Percentiles rank a stretch among this genome's conserved stretches.
phyloP scores from a whole-genome alignment of 2,113 vertebrate genomes.

The Nannobrachium achirus region DNA sequence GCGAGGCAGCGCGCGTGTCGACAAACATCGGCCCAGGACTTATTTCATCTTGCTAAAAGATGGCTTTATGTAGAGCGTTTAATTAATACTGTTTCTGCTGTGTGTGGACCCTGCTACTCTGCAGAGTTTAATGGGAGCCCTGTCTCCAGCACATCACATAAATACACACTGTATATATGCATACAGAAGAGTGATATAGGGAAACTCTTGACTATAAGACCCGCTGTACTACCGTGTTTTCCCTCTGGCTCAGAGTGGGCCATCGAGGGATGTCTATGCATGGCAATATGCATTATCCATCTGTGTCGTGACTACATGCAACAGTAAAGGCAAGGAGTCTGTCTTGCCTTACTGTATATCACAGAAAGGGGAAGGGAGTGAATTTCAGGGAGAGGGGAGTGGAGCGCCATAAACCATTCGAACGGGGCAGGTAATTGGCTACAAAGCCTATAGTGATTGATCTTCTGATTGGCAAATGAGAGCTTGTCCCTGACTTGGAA shows the following conservation, averaged over 20 bases:
- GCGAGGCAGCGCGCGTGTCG: neutral
- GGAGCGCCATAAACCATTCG: neutral
- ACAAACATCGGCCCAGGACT: neutral
- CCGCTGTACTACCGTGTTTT: too few relatives aligned
- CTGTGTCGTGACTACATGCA: too few relatives aligned
- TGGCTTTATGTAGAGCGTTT: neutral
- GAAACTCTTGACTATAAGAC: too few relatives aligned
- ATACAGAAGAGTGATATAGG: too few relatives aligned
- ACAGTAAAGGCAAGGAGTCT: too few relatives aligned
- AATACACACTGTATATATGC: neutral
- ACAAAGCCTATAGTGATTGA: too few relatives aligned
- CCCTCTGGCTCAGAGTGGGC: too few relatives aligned
- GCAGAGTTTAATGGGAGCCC: neutral
- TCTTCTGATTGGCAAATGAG: too few relatives aligned
- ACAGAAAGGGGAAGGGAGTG: neutral
- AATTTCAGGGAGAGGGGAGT: neutral
- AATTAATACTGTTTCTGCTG: neutral
- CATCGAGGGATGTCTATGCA: too few relatives aligned
- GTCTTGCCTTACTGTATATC: neutral
- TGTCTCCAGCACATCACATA: neutral
- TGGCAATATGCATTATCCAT: too few relatives aligned
- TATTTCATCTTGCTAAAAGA: neutral
- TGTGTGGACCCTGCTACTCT: conserved; percentile 2
- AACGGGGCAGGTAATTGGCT: neutral
- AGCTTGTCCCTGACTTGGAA: too few relatives aligned